phyloP scores from a whole-genome alignment of 2,113 vertebrate genomes.

The Sinocyclocheilus maitianheensis region DNA sequence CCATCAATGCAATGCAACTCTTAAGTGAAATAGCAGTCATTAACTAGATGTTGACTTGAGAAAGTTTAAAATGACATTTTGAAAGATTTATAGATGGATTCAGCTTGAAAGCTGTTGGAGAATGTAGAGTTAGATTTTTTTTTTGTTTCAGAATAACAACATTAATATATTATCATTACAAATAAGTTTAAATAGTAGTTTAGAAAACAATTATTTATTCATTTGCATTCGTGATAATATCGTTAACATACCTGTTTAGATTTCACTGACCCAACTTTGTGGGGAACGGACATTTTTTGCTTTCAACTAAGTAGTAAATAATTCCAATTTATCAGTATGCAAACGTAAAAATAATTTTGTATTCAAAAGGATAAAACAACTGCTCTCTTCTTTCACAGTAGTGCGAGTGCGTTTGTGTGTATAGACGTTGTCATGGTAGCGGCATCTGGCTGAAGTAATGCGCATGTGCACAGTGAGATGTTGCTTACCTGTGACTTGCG shows the following conservation, averaged over 20 bases:
- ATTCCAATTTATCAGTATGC: not conserved
- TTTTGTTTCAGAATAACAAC: not conserved
- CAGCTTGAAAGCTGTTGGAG: not conserved
- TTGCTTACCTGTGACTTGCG: not conserved
- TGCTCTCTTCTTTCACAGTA: not conserved
- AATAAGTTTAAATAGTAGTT: not conserved
- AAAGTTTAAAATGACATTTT: not conserved
- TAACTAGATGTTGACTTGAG: not conserved
- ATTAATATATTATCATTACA: not conserved
- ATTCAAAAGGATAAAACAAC: not conserved
- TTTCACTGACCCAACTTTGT: slow-evolving; percentile 51
- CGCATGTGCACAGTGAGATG: not conserved
- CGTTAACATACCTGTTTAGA: slow-evolving; percentile 56
- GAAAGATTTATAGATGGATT: not conserved
- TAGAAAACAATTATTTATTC: not conserved
- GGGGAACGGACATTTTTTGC: slow-evolving; percentile 53
- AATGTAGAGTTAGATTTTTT: not conserved
- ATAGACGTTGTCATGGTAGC: not conserved
- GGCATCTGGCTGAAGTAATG: not conserved
- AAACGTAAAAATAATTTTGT: not conserved
- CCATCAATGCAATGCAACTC: not conserved
- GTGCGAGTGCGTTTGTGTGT: not conserved
- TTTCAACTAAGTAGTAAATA: not conserved
- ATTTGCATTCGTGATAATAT: not conserved
- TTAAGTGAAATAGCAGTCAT: not conserved